Conservation (phyloP, 2,888 invertebrate species). For the Pogonocherus hispidulus region DNA sequence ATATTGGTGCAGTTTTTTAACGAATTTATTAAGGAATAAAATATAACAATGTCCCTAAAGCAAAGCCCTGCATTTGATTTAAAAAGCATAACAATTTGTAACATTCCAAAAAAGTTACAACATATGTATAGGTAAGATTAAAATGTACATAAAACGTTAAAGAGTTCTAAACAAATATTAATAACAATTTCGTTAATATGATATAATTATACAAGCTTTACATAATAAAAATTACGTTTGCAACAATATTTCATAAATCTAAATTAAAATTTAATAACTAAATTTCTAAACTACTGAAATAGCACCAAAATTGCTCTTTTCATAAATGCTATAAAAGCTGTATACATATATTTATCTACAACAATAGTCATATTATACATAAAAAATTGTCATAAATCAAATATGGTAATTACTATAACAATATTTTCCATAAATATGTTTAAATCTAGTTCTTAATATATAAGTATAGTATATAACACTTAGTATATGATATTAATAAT, state of each 20-base stretch:
- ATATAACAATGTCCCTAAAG: constrained; percentile 64
- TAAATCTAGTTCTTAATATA: constrained; percentile 26
- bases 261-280: constrained; percentile 35
- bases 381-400: constrained; percentile 42
- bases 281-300: constrained; percentile 61
- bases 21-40: constrained; percentile 59
- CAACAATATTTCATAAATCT: constrained; percentile 26
- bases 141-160: constrained; percentile 57
- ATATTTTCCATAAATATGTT: constrained; percentile 38
- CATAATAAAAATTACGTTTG: constrained; percentile 30
- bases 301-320: constrained; percentile 68
- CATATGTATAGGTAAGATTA: constrained; percentile 49
- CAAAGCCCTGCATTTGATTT: constrained; percentile 64
- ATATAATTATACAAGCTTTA: constrained; percentile 38
- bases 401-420: constrained; percentile 34
- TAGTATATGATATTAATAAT: constrained; percentile 44
- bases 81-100: constrained; percentile 64
- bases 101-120: constrained; percentile 64
- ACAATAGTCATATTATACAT: constrained; percentile 45
- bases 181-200: constrained; percentile 51
- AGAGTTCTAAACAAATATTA: constrained; percentile 45
- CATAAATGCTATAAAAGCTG: constrained; percentile 66
- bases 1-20: constrained; percentile 9
- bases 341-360: constrained; percentile 64
- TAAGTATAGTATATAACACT: constrained; percentile 36